Percentiles rank a stretch among this genome's conserved stretches.
phyloP scores from a whole-genome alignment of 2,888 invertebrate species.

The Trichacis sp. region DNA sequence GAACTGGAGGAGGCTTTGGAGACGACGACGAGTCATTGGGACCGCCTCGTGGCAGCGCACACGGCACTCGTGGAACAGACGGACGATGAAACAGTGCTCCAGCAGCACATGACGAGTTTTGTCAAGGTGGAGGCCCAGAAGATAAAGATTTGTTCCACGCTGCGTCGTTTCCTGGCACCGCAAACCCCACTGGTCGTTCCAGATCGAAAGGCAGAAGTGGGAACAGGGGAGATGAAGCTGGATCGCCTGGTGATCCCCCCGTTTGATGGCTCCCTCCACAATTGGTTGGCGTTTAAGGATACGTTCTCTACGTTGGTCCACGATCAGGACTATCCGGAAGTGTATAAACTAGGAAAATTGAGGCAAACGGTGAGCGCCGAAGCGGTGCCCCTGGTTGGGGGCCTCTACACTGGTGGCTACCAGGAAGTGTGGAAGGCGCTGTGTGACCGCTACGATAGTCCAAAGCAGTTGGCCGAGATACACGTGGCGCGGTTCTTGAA shows the following conservation, averaged over 20 bases:
- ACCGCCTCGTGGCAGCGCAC: too few relatives aligned
- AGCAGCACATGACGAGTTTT: too few relatives aligned
- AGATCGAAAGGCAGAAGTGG: too few relatives aligned
- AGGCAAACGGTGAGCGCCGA: neutral
- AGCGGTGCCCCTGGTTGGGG: neutral
- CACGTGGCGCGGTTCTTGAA: too few relatives aligned
- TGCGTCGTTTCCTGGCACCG: too few relatives aligned
- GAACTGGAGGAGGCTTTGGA: too few relatives aligned
- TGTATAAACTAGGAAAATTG: neutral
- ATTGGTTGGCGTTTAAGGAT: neutral
- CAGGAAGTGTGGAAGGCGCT: neutral
- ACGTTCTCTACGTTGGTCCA: neutral
- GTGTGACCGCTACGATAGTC: neutral
- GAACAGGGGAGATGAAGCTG: slow-evolving; percentile 1
- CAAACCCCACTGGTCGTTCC: too few relatives aligned
- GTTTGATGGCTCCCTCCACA: neutral
- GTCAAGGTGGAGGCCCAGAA: too few relatives aligned
- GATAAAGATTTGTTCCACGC: too few relatives aligned
- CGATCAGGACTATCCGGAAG: neutral
- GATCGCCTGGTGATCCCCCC: neutral
- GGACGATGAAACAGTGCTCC: too few relatives aligned
- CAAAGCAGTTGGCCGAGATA: neutral
- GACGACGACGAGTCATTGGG: too few relatives aligned
- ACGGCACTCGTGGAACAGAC: too few relatives aligned
- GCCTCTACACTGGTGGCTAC: neutral